Base-by-base conservation (phyloP, 2,113 vertebrate genomes). In the Polypterus bichir region DNA sequence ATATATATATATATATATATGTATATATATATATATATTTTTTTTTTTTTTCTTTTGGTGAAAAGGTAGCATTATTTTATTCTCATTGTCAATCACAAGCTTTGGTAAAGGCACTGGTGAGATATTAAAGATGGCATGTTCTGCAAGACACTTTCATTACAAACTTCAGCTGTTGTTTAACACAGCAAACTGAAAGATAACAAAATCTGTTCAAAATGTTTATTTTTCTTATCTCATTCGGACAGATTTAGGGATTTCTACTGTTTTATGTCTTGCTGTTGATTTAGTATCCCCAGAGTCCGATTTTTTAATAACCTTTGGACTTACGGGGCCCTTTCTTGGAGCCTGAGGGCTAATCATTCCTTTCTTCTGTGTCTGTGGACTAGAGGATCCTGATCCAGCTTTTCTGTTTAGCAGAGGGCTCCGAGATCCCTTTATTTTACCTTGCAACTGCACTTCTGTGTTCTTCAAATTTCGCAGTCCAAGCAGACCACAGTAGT, bases 401-500 rank as follows among this genome's bases (percentile, higher is more conserved):
- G 81, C 65, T 66, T 89, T 99, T 71, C 94, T 85, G 67, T 83
- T 83, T 44, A 85, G 59, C 57, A 86, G 74, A 44, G 96, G 94
- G 72, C 96, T 99, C 73, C 78, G 88, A 64, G 93, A 89, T 62
- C 87, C 86, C 73, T 94, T 99, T 3, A 77, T 72, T 69, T 93
- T 98, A 57, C 59, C 27, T 0, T 82, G 74, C 52, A 83, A 79
- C 59, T 85, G 84, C 46, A 71, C 66, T 55, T 97, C 96, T 4
- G 78, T 72, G 3, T 63, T 64, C 75, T 89, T 92, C 44, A 93
- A 75, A 0, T 87, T 63, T 3, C 75, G 73, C 51, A 99, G 80
- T 54, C 86, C 79, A 64, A 99, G 82, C 69, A 94, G 85, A 67
- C 83, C 85, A 68, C 96, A 99, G 78, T 90, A 96, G 71, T 44